Percentiles rank a stretch among this genome's conserved stretches.
Conservation (phyloP, 2,113 vertebrate genomes). For the Crotalus horridus region DNA sequence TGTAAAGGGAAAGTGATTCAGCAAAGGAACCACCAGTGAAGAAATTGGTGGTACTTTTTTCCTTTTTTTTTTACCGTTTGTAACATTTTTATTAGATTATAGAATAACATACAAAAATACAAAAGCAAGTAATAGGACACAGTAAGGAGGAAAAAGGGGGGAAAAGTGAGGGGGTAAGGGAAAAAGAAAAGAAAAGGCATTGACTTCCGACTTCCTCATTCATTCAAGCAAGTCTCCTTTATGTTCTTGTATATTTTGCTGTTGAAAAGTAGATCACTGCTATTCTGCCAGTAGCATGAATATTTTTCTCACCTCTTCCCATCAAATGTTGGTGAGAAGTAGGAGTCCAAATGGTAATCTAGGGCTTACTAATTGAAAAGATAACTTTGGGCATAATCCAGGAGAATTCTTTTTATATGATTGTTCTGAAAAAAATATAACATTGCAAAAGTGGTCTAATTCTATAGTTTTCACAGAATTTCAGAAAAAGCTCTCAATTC, state of each 20-base stretch:
- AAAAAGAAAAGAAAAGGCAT: too few relatives aligned
- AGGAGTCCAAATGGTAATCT: background rate
- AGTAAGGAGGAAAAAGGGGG: too few relatives aligned
- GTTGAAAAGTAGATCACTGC: background rate
- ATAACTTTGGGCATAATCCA: background rate
- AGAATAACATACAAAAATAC: too few relatives aligned
- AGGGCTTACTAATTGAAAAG: background rate
- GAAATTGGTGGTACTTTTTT: too few relatives aligned
- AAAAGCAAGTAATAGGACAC: too few relatives aligned
- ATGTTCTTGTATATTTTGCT: background rate
- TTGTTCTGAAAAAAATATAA: background rate
- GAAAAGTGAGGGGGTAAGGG: too few relatives aligned
- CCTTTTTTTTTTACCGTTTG: too few relatives aligned
- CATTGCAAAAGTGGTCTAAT: background rate
- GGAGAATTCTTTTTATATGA: background rate
- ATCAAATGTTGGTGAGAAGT: background rate
- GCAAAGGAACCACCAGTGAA: too few relatives aligned
- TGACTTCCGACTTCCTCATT: background rate
- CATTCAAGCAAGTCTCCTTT: background rate
- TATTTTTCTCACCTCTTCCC: background rate
- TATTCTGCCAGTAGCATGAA: background rate
- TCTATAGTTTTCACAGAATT: background rate
- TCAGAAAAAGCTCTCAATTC: background rate
- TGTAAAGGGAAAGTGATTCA: too few relatives aligned
- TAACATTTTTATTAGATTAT: too few relatives aligned